A percentile compares a stretch with the other conserved stretches of the same genome.
Evolutionary conservation across 2,888 invertebrate species (phyloP).

Genomic region (Eupeodes latifasciatus): DNA sequence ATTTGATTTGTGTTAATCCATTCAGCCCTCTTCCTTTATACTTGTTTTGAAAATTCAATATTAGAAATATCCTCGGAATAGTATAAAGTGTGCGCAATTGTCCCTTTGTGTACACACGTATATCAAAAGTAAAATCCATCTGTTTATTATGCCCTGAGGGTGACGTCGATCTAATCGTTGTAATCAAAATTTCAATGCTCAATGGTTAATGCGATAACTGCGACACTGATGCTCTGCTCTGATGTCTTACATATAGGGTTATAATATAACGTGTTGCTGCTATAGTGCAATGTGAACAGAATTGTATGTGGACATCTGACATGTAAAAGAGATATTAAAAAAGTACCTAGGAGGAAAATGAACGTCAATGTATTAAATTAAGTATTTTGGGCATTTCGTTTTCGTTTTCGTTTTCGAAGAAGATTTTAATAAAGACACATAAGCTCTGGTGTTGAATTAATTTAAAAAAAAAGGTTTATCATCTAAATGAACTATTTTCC

Average conservation of each 20-base stretch:
- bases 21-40: constrained; percentile 67
- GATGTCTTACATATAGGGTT: constrained; percentile 34
- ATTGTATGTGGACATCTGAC: constrained; percentile 34
- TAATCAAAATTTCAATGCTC: constrained; percentile 71
- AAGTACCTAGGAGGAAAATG: not conserved
- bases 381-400: not conserved
- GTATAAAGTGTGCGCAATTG: constrained; percentile 59
- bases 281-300: constrained; percentile 11
- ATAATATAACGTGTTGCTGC: constrained; percentile 40
- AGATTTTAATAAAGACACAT: not conserved
- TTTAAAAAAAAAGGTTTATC: not conserved
- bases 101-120: constrained; percentile 65
- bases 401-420: not conserved
- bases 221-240: constrained; percentile 47
- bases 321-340: constrained; percentile 1
- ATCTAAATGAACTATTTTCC: too few species aligned
- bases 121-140: constrained; percentile 68
- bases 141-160: constrained; percentile 67
- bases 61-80: constrained; percentile 59
- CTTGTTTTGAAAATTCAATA: constrained; percentile 35
- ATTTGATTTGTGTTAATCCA: constrained; percentile 75
- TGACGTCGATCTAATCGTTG: constrained; percentile 57
- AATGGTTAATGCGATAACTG: constrained; percentile 64
- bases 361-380: not conserved
- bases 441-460: not conserved